Conservation (phyloP, 2,113 vertebrate species). For the Daphoenositta chrysoptera region DNA sequence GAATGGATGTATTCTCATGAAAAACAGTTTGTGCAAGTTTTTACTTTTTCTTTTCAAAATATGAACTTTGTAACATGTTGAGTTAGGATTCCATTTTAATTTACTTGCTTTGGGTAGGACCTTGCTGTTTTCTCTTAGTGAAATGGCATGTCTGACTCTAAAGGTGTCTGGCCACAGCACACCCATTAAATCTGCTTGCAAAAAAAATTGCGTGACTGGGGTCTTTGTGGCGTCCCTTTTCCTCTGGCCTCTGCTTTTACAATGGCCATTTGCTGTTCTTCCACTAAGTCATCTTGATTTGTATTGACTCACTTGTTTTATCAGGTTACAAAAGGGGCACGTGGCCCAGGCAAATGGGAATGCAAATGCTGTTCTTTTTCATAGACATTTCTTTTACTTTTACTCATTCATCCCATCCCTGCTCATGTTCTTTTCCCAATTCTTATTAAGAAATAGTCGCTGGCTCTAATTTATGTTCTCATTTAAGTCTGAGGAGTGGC, state of each 20-base stretch:
- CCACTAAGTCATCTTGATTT: slow-evolving; percentile 4
- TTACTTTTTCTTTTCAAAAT: background rate
- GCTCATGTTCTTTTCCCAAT: background rate
- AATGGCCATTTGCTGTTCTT: slow-evolving; percentile 47
- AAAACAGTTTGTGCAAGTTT: background rate
- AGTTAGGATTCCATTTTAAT: background rate
- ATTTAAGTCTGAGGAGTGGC: background rate
- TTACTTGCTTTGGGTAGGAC: background rate
- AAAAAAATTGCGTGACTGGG: background rate
- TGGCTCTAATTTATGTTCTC: background rate
- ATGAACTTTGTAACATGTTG: background rate
- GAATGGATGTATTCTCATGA: background rate
- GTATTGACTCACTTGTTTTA: slow-evolving; percentile 16
- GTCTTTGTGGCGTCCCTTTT: background rate
- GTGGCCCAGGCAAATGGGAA: background rate
- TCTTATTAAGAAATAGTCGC: background rate
- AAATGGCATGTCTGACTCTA: background rate
- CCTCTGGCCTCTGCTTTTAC: slow-evolving; percentile 32
- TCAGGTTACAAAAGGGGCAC: background rate
- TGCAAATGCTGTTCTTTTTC: background rate
- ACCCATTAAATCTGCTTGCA: background rate
- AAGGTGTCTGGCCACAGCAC: background rate
- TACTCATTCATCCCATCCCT: background rate
- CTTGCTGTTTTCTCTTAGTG: background rate
- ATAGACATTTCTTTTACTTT: background rate